phyloP scores from a whole-genome alignment of 1,140 invertebrate species.

The Drosophila albomicans region DNA sequence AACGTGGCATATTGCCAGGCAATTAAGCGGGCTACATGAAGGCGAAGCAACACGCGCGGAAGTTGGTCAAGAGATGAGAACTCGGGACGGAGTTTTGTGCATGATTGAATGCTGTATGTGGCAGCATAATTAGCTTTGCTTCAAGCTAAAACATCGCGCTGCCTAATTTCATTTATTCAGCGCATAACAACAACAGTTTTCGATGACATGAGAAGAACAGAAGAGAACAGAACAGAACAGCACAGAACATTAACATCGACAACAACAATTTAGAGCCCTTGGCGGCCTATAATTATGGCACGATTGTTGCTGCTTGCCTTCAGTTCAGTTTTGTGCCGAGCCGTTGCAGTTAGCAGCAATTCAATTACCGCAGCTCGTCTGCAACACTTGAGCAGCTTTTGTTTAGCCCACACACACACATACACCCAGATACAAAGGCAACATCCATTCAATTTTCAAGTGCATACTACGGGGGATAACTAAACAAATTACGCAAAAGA shows the following conservation, averaged over 20 bases:
- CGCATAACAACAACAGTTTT: neutral
- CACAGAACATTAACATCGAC: neutral
- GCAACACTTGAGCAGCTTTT: slow-evolving; percentile 70
- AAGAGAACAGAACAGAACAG: too few species aligned
- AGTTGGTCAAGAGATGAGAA: slow-evolving; percentile 18
- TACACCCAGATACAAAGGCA: slow-evolving; percentile 13
- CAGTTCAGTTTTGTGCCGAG: neutral
- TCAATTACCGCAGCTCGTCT: slow-evolving; percentile 62
- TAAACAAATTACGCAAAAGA: slow-evolving; percentile 82
- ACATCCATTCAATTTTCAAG: slow-evolving; percentile 71
- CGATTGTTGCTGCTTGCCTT: slow-evolving; percentile 55
- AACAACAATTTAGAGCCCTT: slow-evolving; percentile 50
- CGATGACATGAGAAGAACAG: neutral
- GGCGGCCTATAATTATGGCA: slow-evolving; percentile 66
- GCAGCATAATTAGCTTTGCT: slow-evolving; percentile 45
- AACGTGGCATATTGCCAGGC: slow-evolving; percentile 67
- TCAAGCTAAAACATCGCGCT: slow-evolving; percentile 25
- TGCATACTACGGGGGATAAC: slow-evolving; percentile 67
- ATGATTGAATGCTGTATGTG: slow-evolving; percentile 34
- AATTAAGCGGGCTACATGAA: slow-evolving; percentile 62
- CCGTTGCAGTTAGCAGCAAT: slow-evolving; percentile 66
- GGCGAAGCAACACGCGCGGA: slow-evolving; percentile 62
- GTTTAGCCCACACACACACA: slow-evolving; percentile 38
- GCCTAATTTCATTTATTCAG: slow-evolving; percentile 50
- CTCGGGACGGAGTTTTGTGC: slow-evolving; percentile 11